phyloP scores from a whole-genome alignment of 2,113 vertebrate genomes.

The Chrysochloris asiatica region DNA sequence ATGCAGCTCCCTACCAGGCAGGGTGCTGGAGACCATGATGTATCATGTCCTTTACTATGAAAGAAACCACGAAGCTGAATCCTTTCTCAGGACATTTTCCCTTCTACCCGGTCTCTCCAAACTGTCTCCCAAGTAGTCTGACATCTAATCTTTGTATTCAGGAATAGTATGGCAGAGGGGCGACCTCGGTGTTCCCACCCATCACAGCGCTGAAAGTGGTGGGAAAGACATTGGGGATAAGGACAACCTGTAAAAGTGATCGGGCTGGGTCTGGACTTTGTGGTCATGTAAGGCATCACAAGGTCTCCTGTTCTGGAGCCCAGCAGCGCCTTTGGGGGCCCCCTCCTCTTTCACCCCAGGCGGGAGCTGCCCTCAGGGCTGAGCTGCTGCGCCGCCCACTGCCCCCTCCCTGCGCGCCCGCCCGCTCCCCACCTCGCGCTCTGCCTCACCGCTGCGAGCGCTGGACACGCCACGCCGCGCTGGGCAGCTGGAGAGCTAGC shows the following conservation, averaged over 20 bases:
- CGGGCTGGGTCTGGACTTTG: background rate
- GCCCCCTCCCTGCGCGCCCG: background rate
- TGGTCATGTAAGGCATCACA: background rate
- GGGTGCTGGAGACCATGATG: background rate
- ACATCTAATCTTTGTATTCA: background rate
- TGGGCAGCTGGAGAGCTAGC: conserved; percentile 34
- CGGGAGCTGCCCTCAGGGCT: background rate
- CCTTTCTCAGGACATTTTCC: background rate
- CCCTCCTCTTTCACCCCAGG: background rate
- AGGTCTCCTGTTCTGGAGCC: background rate
- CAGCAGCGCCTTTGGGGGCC: background rate
- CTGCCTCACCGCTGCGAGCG: background rate
- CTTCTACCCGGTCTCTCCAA: background rate
- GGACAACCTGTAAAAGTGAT: conserved; percentile 54
- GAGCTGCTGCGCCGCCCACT: background rate
- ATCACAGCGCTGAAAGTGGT: background rate
- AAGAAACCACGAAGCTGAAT: background rate
- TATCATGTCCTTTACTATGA: background rate
- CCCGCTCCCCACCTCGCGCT: background rate
- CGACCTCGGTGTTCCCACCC: background rate
- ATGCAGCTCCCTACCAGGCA: background rate
- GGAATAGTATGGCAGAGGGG: background rate
- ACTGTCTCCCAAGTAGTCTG: background rate
- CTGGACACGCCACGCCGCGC: conserved; percentile 52
- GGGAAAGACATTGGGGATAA: background rate